Conservation (phyloP, 2,113 vertebrate species). For the Phycodurus eques region DNA sequence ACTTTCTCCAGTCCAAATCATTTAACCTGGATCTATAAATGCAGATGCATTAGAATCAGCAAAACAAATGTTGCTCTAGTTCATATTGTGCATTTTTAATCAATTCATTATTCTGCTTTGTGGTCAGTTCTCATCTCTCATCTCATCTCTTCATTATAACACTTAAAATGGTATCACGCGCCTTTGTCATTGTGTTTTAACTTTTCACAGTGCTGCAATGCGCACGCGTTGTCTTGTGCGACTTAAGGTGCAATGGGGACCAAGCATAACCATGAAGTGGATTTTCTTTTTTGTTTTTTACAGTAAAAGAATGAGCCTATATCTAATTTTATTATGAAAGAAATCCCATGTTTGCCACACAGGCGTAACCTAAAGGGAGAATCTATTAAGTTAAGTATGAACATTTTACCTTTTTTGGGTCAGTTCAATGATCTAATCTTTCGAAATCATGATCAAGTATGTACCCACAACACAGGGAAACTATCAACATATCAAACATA, state of each 20-base stretch:
- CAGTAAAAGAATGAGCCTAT: neutral
- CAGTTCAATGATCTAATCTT: neutral
- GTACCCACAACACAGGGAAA: neutral
- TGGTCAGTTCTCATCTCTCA: neutral
- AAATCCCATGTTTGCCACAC: neutral
- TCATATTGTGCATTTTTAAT: neutral
- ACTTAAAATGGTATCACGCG: neutral
- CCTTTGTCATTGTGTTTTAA: neutral
- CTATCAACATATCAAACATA: neutral
- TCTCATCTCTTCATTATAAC: neutral
- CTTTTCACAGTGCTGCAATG: neutral
- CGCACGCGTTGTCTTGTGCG: neutral
- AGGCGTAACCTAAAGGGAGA: neutral
- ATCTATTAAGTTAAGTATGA: neutral
- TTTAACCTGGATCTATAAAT: neutral
- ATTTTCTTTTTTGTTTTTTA: neutral
- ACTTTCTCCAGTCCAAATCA: slow-evolving; percentile 3
- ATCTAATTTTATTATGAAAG: neutral
- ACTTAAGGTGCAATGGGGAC: neutral
- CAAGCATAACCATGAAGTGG: neutral
- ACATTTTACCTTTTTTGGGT: neutral
- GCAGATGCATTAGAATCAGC: neutral
- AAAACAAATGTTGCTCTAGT: neutral
- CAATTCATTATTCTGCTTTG: neutral
- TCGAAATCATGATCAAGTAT: neutral